A percentile compares a stretch with the other conserved stretches of the same genome.
These are phyloP conservation scores for Urocynchramus pylzowi DNA, from an alignment of 2,113 vertebrate species.

Conservation along the genomic window DNA sequence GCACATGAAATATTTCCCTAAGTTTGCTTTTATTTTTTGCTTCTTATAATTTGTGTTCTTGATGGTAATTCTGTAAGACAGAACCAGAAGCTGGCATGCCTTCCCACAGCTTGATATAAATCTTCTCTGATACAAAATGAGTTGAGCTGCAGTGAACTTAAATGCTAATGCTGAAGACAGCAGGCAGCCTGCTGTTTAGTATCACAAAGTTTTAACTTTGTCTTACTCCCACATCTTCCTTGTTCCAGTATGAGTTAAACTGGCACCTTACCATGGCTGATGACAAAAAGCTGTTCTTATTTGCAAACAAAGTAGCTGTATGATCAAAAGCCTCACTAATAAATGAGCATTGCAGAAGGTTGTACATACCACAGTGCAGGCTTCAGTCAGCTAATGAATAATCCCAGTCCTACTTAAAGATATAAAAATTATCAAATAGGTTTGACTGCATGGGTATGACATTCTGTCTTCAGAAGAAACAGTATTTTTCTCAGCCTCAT, in stretches of 20 bases:
- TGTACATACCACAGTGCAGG: neutral
- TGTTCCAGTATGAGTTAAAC: slow-evolving; percentile 30
- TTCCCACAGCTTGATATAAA: slow-evolving; percentile 78
- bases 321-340: slow-evolving; percentile 7
- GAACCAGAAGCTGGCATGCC: slow-evolving; percentile 65
- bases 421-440: neutral
- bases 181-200: slow-evolving; percentile 74
- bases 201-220: slow-evolving; percentile 69
- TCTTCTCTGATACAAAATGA: slow-evolving; percentile 72
- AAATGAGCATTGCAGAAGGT: neutral
- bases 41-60: slow-evolving; percentile 65
- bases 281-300: slow-evolving; percentile 18
- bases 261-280: slow-evolving; percentile 14
- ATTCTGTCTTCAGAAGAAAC: neutral
- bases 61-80: slow-evolving; percentile 74
- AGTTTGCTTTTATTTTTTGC: slow-evolving; percentile 67
- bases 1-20: slow-evolving; percentile 53
- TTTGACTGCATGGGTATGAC: neutral
- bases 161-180: slow-evolving; percentile 74
- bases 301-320: slow-evolving; percentile 44
- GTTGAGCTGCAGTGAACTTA: slow-evolving; percentile 72
- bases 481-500: neutral
- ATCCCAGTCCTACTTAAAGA: neutral
- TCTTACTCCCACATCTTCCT: slow-evolving; percentile 16
- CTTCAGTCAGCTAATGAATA: neutral